phyloP scores from a whole-genome alignment of 2,113 vertebrate species.

The Engraulis encrasicolus region DNA sequence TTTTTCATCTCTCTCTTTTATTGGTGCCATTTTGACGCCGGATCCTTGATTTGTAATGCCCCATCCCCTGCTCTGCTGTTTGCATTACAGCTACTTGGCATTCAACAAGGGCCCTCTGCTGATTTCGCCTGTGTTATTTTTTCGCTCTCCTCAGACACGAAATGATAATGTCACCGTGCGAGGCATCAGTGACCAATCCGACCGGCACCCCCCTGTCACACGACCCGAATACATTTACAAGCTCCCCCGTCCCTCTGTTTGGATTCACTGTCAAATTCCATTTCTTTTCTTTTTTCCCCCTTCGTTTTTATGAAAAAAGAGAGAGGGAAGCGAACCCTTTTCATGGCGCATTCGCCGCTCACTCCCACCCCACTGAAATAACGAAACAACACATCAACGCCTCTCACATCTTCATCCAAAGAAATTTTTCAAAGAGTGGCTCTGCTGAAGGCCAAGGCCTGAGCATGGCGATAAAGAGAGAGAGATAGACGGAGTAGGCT shows the following conservation, averaged over 20 bases:
- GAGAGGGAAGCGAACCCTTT: constrained; percentile 23
- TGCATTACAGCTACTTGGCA: constrained; percentile 30
- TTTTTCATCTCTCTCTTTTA: constrained; percentile 42
- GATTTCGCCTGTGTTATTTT: constrained; percentile 46
- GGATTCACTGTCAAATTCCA: constrained; percentile 39
- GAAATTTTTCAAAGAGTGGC: constrained; percentile 3
- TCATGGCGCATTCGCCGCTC: background rate
- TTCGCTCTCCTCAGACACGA: constrained; percentile 43
- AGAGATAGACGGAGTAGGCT: background rate
- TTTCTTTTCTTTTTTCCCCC: background rate
- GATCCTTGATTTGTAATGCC: constrained; percentile 39
- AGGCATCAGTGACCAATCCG: constrained; percentile 30
- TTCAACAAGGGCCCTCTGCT: constrained; percentile 26
- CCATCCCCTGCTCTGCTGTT: constrained; percentile 11
- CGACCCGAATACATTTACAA: constrained; percentile 40
- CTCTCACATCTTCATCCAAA: background rate
- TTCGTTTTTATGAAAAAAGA: background rate
- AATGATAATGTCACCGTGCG: constrained; percentile 44
- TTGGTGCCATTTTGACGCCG: constrained; percentile 41
- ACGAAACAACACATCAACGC: constrained; percentile 17
- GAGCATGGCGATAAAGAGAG: background rate
- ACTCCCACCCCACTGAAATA: background rate
- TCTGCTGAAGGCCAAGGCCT: background rate
- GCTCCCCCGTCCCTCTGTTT: constrained; percentile 30
- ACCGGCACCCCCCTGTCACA: background rate